Evolutionary conservation across 2,888 invertebrate species (phyloP), one percentile per base, ranked within the genome.

Genomic region (Megamerina dolium): DNA sequence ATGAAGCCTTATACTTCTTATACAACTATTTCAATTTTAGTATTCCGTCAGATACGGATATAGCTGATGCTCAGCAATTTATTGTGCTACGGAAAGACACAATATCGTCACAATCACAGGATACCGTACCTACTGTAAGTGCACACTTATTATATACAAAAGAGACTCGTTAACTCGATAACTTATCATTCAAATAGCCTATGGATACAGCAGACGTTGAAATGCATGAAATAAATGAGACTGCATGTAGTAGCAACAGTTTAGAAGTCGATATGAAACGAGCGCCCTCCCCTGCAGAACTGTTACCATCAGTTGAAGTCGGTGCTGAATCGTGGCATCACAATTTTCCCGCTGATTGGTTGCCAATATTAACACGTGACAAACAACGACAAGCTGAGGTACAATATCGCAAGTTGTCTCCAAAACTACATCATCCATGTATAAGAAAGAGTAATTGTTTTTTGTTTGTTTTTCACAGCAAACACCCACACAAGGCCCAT

Each of bases 361-460:
- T 91, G 48, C 90, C 92, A 8, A 84, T 92, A 51, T 87, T 95
- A 51, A 79, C 85, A 8, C 78, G 83, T 46, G 94, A 95, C 69
- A 77, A 83, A 37, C 79, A 82, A 56, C 74, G 79, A 43, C 92
- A 91, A 69, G 75, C 81, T 40, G 59, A 61, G 54, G 65, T 65
- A 38, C 30, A 6, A 35, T 23, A 1, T 18, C 16, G 17, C 12
- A 72, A 78, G 5, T 23, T n/a, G 8, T 17, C 5, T 37, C 12
- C 3, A 26, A 2, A n/a, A 17, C 37, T 79, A 81, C 48, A 65
- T 74, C 10, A 8, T 23, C 10, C 5, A 27, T 8, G 14, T 16
- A 23, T 21, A 16, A 20, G 10, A 44, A 35, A 14, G 3, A 13
- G 12, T 33, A 4, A 37, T 23, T 3, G 19, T 2, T 21, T 37